Evolutionary conservation across 2,888 invertebrate genomes (phyloP).

Genomic region (Stomorhina lunata): DNA sequence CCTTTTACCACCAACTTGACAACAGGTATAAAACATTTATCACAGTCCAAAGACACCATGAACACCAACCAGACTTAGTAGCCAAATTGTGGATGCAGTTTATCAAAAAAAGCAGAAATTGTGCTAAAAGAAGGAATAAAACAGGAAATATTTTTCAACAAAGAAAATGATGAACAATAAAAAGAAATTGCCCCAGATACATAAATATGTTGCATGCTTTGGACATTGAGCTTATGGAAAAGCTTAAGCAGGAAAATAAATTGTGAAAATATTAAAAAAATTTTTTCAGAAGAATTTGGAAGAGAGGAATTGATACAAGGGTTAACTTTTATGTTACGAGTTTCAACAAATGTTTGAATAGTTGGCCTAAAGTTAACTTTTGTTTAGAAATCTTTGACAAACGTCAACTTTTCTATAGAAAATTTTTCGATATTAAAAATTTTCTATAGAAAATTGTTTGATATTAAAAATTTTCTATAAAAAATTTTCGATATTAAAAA

Average conservation of each 20-base stretch:
- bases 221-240: conserved; percentile 40
- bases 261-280: conserved; percentile 12
- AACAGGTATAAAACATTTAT: conserved; percentile 56
- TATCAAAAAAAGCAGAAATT: conserved; percentile 7
- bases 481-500: too few relatives aligned
- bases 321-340: too few relatives aligned
- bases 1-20: conserved; percentile 39
- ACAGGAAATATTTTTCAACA: not conserved
- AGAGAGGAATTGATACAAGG: not conserved
- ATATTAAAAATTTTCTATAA: too few relatives aligned
- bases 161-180: not conserved
- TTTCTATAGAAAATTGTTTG: too few relatives aligned
- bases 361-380: too few relatives aligned
- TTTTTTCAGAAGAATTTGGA: not conserved
- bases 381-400: too few relatives aligned
- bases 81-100: conserved; percentile 43
- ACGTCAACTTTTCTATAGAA: too few relatives aligned
- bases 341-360: too few relatives aligned
- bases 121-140: not conserved
- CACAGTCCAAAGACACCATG: conserved; percentile 15
- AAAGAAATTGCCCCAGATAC: conserved; percentile 23
- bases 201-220: conserved; percentile 2
- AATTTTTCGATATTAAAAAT: too few relatives aligned
- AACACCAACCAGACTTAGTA: conserved; percentile 40
- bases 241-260: not conserved